A percentile compares a stretch with the other conserved stretches of the same genome.
phyloP scores from a whole-genome alignment of 2,797 vertebrate genomes.

The Alectoris magna region DNA sequence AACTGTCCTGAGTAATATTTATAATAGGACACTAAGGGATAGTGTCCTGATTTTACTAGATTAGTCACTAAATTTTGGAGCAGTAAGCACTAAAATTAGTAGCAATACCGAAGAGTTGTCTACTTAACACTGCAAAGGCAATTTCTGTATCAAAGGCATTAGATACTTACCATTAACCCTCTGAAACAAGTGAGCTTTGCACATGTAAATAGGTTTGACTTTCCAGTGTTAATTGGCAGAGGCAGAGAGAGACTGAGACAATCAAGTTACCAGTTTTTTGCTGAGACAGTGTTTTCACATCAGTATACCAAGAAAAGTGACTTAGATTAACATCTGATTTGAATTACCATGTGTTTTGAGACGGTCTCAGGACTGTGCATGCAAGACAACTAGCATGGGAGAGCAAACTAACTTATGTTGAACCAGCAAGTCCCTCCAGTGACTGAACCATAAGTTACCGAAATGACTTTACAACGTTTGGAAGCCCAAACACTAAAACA shows the following conservation, averaged over 20 bases:
- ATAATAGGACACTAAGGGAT: not conserved
- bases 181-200: slow-evolving; percentile 22
- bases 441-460: not conserved
- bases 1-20: not conserved
- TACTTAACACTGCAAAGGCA: slow-evolving; percentile 4
- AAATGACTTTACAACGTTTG: not conserved
- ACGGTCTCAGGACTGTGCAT: not conserved
- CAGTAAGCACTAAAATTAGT: not conserved
- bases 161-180: not conserved
- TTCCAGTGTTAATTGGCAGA: slow-evolving; percentile 23
- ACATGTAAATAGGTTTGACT: not conserved
- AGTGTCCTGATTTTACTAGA: not conserved
- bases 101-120: not conserved
- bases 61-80: not conserved
- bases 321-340: not conserved
- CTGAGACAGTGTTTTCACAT: slow-evolving; percentile 1
- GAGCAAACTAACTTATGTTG: not conserved
- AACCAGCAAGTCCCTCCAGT: not conserved
- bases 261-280: not conserved
- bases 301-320: not conserved
- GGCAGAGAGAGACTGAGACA: not conserved
- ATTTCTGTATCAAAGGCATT: not conserved
- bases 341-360: not conserved
- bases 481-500: not conserved
- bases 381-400: not conserved